Conservation (phyloP, 1,140 invertebrate species). For the Harlomillsia oculata region DNA sequence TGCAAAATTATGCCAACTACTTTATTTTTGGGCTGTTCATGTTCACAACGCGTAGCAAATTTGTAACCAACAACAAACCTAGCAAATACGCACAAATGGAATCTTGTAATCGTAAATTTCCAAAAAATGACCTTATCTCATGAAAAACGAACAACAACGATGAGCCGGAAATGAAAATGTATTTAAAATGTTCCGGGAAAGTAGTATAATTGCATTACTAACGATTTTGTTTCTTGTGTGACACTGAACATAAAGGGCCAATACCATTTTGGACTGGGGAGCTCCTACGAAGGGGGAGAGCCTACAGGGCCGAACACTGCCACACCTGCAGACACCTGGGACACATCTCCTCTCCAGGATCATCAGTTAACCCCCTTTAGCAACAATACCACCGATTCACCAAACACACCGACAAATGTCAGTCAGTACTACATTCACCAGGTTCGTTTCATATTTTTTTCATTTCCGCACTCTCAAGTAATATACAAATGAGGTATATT, state of each 20-base stretch:
- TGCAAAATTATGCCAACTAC: no score
- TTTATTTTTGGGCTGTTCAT: no score
- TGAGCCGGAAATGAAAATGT: not conserved
- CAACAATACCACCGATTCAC: slow-evolving; percentile 23
- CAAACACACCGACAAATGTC: slow-evolving; percentile 60
- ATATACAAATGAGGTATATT: no score
- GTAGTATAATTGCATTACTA: slow-evolving; percentile 3
- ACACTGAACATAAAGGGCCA: no score
- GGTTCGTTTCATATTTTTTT: slow-evolving; percentile 17
- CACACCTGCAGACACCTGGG: slow-evolving; percentile 35
- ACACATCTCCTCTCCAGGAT: slow-evolving; percentile 31
- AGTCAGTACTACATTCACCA: slow-evolving; percentile 66
- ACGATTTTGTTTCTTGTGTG: no score
- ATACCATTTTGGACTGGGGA: slow-evolving; percentile 32
- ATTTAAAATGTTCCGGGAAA: slow-evolving; percentile 2
- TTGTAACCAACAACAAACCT: no score
- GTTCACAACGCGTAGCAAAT: no score
- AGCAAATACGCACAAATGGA: not conserved
- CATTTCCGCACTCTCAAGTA: no score
- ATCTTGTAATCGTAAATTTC: not conserved
- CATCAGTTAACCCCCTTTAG: slow-evolving; percentile 31
- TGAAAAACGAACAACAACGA: no score
- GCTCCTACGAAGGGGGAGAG: slow-evolving; percentile 33
- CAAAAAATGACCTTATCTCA: not conserved
- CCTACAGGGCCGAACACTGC: slow-evolving; percentile 28